Evolutionary conservation across 2,888 invertebrate genomes (phyloP), one percentile per base, ranked within the genome.

Genomic region (Corythucha ciliata): DNA sequence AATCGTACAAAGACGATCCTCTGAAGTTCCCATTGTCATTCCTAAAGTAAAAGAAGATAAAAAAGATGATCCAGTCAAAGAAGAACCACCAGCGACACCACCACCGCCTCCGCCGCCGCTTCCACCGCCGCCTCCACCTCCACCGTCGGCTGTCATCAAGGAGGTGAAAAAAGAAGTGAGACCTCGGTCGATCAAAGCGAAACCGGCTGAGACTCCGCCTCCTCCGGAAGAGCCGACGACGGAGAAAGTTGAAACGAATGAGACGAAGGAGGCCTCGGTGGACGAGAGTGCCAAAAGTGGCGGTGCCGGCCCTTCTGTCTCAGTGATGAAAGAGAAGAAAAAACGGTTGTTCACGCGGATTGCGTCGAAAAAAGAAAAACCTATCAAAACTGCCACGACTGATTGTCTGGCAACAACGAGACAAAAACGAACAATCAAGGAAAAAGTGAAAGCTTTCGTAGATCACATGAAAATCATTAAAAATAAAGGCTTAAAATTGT

Each of bases 231-330:
- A 52, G 34, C 45, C 39, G 48, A 64, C 60, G 59, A 63, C 52
- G 55, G 52, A 67, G 57, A 65, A 32, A 57, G 65, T 54, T 58
- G 54, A 66, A 64, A 64, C 65, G 55, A n/a, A n/a, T n/a, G 65
- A 53, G 44, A 66, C 58, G 24, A 52, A 52, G 4, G 42, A 59
- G 68, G n/a, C n/a, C n/a, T n/a, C n/a, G n/a, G n/a, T n/a, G n/a
- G n/a, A n/a, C n/a, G n/a, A n/a, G n/a, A n/a, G n/a, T n/a, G n/a
- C n/a, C n/a, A n/a, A n/a, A n/a, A n/a, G n/a, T n/a, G n/a, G n/a
- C n/a, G n/a, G n/a, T n/a, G n/a, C n/a, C n/a, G n/a, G n/a, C n/a
- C n/a, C 69, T 24, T 70, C 69, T 36, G 68, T 69, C 16, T 14
- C 39, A 3, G 1, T 20, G 3, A 7, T n/a, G 59, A 58, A 64